Evolutionary conservation across 2,797 vertebrate species (phyloP), one percentile per base, ranked within the genome.

Genomic region (Rhadinocentrus ornatus): DNA sequence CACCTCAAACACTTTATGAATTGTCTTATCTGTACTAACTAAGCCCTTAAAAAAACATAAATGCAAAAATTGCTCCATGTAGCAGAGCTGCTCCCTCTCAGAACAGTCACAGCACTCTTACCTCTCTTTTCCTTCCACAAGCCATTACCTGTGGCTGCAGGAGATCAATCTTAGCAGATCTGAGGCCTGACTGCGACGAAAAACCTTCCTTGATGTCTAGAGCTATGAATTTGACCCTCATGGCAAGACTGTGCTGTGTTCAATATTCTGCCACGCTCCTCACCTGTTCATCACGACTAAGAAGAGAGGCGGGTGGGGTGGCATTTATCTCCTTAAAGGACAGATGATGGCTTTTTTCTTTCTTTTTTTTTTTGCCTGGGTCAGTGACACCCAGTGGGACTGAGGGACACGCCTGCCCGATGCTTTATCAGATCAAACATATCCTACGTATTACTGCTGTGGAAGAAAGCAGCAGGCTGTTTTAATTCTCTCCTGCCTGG

Each of bases 371-470:
- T 27, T 27, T 6, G 15, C 52, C 0, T 20, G 56, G 60, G 62
- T 71, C 29, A 1, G 58, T 77, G 81, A 78, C 81, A 75, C 77
- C 54, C 79, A 34, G 71, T 9, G 54, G 80, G 55, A 56, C 62
- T 1, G 22, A 57, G 66, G 60, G 62, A 83, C 74, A 76, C 67
- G 48, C 73, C 75, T 34, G 16, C 46, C 48, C 22, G 13, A 71
- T 67, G 54, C 46, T 58, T 84, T 76, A 85, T 86, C 77, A 77
- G 85, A 88, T 88, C 81, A 52, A 84, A 87, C 69, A 54, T 10
- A 8, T 86, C 83, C 75, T 80, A 66, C 10, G 16, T 56, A 55
- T 87, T 80, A 75, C 56, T 3, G 37, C 73, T 80, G 59, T 63
- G 66, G 68, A 77, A 77, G 66, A 56, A 24, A 62, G 35, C 56